Base-by-base conservation (phyloP, 2,113 vertebrate species). In the Alouatta palliata region DNA sequence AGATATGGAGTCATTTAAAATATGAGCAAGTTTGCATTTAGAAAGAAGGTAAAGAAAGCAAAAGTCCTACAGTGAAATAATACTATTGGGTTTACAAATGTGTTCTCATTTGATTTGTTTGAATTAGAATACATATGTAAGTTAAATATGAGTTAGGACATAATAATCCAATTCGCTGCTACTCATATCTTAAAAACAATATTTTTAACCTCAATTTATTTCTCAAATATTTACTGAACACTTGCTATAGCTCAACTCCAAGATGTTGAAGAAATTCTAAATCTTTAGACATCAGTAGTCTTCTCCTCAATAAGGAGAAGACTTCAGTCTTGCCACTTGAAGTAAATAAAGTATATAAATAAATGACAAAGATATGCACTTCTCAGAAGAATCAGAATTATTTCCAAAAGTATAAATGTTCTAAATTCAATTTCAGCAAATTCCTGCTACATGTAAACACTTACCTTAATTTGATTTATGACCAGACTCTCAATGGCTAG, bases 371-470 rank as follows among this genome's bases (percentile, higher is more conserved):
- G 1, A 27, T 27, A 0, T 83, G 0, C 52, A 43, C 1, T 86
- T 92, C 13, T 54, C 56, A 37, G 35, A 81, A 95, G 10, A 90
- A 21, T 83, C 12, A 91, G 87, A 95, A 87, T 84, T 90, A 56
- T 5, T 95, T 94, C 77, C 11, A 70, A 88, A 11, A 5, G 27
- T 70, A 81, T 76, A 1, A 2, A 12, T 92, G 1, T 68, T 9
- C 10, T 87, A 71, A 91, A 85, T 66, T 85, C 12, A 95, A n/a
- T 68, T 87, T 87, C 2, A 40, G 37, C 71, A 71, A 49, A 84
- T 61, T 81, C 3, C 5, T 95, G 45, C 7, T 75, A 3, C 35
- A 45, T 45, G 20, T 58, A 71, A 95, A 90, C 8, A 81, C 8
- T 19, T 32, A 35, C 23, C 52, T 40, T 93, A 87, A 71, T 12